phyloP scores from a whole-genome alignment of 2,888 invertebrate genomes.

The Scaptomyza caliginosa region DNA sequence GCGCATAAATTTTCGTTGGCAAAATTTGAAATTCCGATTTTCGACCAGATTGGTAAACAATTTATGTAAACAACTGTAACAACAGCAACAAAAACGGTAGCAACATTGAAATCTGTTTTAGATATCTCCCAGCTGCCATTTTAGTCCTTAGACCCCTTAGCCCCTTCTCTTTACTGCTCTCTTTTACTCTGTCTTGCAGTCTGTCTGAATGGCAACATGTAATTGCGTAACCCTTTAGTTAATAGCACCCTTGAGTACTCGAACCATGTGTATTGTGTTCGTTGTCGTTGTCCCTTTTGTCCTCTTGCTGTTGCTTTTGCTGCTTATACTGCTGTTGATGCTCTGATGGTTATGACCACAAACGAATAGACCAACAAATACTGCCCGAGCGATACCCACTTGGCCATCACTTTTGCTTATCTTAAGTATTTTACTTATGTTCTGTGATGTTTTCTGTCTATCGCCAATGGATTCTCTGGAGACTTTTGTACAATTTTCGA shows the following conservation, averaged over 20 bases:
- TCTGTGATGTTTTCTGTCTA: conserved; percentile 34
- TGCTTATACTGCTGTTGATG: too few relatives aligned
- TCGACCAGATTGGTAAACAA: conserved; percentile 81
- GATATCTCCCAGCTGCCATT: conserved; percentile 55
- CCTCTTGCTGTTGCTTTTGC: conserved; percentile 32
- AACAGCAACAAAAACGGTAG: conserved; percentile 47
- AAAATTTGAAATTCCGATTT: conserved; percentile 82
- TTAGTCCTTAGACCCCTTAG: conserved; percentile 43
- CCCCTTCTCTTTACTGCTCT: conserved; percentile 1
- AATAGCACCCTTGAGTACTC: conserved; percentile 77
- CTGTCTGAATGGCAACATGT: conserved; percentile 54
- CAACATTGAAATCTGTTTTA: conserved; percentile 60
- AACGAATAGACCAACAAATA: conserved; percentile 12
- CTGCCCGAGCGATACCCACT: conserved; percentile 29
- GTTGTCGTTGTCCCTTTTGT: conserved; percentile 29
- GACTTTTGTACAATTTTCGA: conserved; percentile 44
- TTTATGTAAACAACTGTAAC: conserved; percentile 74
- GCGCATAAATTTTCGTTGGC: conserved; percentile 73
- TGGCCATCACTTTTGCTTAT: conserved; percentile 73
- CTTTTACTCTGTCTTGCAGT: conserved; percentile 5
- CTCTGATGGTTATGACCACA: conserved; percentile 50
- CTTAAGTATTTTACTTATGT: conserved; percentile 78
- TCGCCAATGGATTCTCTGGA: conserved; percentile 41
- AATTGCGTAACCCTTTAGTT: conserved; percentile 80
- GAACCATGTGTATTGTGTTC: conserved; percentile 48